Percentiles rank a stretch among this genome's conserved stretches.
Evolutionary conservation across 2,888 invertebrate genomes (phyloP).

Genomic region (Trachelus tabidus): DNA sequence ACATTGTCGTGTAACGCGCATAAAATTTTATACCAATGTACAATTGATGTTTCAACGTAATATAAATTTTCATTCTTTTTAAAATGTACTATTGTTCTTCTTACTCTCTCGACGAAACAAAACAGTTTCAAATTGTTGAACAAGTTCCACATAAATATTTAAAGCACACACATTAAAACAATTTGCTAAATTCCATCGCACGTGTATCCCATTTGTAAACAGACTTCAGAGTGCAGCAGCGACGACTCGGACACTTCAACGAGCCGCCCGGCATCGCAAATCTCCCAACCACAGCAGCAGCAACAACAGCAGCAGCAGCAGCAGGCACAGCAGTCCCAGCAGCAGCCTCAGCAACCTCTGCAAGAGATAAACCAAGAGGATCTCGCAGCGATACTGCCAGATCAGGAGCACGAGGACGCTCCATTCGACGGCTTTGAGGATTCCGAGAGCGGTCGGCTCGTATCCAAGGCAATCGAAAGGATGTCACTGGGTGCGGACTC

Average conservation of each 20-base stretch:
- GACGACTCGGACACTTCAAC: slow-evolving; percentile 58
- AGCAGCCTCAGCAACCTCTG: slow-evolving; percentile 66
- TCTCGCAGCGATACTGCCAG: slow-evolving; percentile 81
- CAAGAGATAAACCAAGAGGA: slow-evolving; percentile 84
- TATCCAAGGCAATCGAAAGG: slow-evolving; percentile 64
- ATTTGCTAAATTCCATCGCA: background rate
- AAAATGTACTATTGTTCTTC: background rate
- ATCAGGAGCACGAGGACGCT: slow-evolving; percentile 72
- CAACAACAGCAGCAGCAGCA: slow-evolving; percentile 57
- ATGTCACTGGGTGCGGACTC: slow-evolving; percentile 75
- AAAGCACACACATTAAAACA: background rate
- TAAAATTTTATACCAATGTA: background rate
- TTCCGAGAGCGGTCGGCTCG: slow-evolving; percentile 69
- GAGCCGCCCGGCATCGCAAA: slow-evolving; percentile 35
- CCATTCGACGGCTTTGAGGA: slow-evolving; percentile 73
- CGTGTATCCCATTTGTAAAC: slow-evolving; percentile 1
- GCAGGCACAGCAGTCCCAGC: slow-evolving; percentile 58
- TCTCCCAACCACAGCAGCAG: slow-evolving; percentile 31
- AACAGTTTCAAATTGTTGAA: background rate
- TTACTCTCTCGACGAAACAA: background rate
- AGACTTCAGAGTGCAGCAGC: slow-evolving; percentile 57
- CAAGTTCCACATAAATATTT: background rate
- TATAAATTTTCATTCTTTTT: background rate
- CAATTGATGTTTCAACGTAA: background rate
- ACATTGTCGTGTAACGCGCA: background rate